phyloP scores from a whole-genome alignment of 2,113 vertebrate species.

The Percina caprodes region DNA sequence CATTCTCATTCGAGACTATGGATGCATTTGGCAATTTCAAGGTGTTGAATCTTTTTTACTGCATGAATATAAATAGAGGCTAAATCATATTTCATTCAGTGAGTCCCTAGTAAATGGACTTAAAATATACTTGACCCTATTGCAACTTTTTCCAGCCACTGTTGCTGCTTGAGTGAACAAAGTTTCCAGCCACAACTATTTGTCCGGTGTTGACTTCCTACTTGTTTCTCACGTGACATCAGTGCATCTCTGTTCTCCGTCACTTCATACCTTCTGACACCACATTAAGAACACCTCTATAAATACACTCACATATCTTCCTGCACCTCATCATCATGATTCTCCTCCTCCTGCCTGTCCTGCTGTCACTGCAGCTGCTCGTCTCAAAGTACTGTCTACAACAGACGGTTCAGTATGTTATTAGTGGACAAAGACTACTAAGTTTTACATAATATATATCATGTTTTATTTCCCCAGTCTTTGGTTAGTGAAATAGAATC shows the following conservation, averaged over 20 bases:
- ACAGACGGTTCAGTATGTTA: background rate
- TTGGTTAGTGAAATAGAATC: background rate
- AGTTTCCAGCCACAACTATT: background rate
- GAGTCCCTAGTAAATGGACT: background rate
- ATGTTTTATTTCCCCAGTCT: background rate
- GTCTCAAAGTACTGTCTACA: background rate
- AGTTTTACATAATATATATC: background rate
- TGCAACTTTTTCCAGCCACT: background rate
- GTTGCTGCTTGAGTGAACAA: background rate
- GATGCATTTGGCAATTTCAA: background rate
- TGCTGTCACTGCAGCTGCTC: slow-evolving; percentile 3
- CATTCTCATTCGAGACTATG: no score
- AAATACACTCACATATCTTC: slow-evolving; percentile 45
- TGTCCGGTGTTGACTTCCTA: background rate
- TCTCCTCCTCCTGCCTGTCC: slow-evolving; percentile 1
- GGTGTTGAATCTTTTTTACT: background rate
- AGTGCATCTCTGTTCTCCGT: background rate
- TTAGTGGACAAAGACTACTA: background rate
- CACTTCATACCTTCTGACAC: background rate
- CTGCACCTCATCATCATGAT: background rate
- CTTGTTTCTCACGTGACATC: background rate
- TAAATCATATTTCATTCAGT: background rate
- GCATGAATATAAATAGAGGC: background rate
- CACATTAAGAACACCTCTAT: slow-evolving; percentile 16
- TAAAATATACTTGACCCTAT: background rate